phyloP scores from a whole-genome alignment of 2,113 vertebrate genomes.

The Tyrannus savana region DNA sequence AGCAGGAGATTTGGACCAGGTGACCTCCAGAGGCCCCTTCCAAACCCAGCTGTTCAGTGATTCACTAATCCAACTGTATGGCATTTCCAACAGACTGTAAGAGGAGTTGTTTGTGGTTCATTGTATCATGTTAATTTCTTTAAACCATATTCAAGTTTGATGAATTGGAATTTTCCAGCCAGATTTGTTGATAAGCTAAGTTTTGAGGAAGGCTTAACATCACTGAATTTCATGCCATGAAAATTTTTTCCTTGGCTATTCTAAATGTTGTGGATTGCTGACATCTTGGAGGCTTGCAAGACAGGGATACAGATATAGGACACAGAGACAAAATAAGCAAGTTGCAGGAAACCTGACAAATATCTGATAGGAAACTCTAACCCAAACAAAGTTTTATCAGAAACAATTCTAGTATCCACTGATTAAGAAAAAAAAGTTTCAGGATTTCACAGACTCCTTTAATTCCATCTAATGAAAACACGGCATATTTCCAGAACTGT shows the following conservation, averaged over 20 bases:
- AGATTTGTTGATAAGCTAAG: neutral
- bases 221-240: neutral
- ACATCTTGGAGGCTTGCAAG: neutral
- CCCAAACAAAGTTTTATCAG: neutral
- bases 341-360: neutral
- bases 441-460: neutral
- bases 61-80: neutral
- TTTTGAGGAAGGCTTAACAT: neutral
- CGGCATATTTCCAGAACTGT: neutral
- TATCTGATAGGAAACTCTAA: neutral
- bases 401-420: neutral
- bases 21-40: neutral
- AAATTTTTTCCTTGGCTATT: neutral
- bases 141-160: neutral
- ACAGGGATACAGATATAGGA: neutral
- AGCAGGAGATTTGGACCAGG: neutral
- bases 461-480: neutral
- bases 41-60: neutral
- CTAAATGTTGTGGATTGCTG: neutral
- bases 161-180: neutral
- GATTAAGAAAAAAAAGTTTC: neutral
- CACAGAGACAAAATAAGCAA: neutral
- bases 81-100: neutral
- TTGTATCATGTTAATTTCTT: neutral
- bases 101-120: neutral